Conservation (phyloP, 2,113 vertebrate genomes). For the Cinclus mexicanus region DNA sequence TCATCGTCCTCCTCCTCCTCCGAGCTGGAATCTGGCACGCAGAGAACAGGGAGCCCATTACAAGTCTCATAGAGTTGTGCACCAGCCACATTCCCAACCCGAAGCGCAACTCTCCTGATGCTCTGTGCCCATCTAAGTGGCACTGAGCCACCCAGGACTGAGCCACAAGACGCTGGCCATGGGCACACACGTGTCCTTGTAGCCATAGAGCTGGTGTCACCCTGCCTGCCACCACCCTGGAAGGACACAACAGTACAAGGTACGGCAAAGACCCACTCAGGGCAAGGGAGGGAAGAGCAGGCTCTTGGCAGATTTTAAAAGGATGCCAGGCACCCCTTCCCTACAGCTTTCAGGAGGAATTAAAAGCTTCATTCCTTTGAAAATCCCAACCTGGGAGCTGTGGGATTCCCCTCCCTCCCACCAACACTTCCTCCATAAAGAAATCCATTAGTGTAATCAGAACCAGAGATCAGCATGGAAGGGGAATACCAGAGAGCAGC, state of each 20-base stretch:
- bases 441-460: constrained; percentile 16
- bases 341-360: constrained; percentile 30
- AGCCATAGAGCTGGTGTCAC: background rate
- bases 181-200: background rate
- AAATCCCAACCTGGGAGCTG: constrained; percentile 34
- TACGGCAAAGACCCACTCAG: background rate
- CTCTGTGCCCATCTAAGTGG: background rate
- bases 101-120: background rate
- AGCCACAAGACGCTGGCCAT: background rate
- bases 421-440: background rate
- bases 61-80: background rate
- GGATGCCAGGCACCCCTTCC: background rate
- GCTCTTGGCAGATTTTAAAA: background rate
- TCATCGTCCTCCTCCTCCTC: constrained; percentile 76
- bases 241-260: background rate
- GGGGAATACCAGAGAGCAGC: constrained; percentile 65
- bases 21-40: constrained; percentile 85
- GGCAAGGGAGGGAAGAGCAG: background rate
- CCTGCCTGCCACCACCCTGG: constrained; percentile 27
- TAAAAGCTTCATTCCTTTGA: constrained; percentile 40
- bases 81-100: background rate
- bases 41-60: constrained; percentile 66
- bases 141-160: background rate
- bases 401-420: constrained; percentile 49
- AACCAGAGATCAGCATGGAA: constrained; percentile 63